Evolutionary conservation across 2,797 vertebrate species (phyloP).

Genomic region (Phataginus tricuspis): DNA sequence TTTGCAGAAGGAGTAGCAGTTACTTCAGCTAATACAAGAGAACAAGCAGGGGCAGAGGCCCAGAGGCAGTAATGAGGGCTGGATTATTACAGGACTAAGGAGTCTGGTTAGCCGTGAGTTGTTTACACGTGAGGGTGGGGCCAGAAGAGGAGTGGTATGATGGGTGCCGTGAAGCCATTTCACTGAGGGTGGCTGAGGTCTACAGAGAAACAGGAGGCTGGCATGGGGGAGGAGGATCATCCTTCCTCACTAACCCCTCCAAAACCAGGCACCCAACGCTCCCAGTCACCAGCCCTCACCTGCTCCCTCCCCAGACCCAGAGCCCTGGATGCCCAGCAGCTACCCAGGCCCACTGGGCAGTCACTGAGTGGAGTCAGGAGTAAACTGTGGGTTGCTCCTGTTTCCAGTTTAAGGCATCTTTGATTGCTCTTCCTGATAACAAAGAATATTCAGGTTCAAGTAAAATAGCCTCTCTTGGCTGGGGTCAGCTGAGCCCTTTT

Average conservation of each 20-base stretch:
- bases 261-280: not conserved
- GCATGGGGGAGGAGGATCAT: not conserved
- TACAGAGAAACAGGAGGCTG: not conserved
- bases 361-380: not conserved
- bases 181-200: not conserved
- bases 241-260: not conserved
- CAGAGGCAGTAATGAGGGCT: not conserved
- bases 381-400: not conserved
- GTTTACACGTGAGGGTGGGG: not conserved
- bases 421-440: not conserved
- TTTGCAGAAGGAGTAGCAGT: not conserved
- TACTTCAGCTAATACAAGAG: not conserved
- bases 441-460: constrained; percentile 56
- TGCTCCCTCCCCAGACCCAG: not conserved
- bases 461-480: constrained; percentile 36
- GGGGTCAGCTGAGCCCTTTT: constrained; percentile 58
- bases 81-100: not conserved
- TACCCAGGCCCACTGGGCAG: not conserved
- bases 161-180: not conserved
- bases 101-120: not conserved
- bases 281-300: not conserved
- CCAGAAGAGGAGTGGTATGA: not conserved
- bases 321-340: not conserved
- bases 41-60: not conserved
- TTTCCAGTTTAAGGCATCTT: not conserved